A percentile compares a stretch with the other conserved stretches of the same genome.
These are phyloP conservation scores for Melanogrammus aeglefinus DNA, from an alignment of 2,797 vertebrate species.

Conservation along the genomic window DNA sequence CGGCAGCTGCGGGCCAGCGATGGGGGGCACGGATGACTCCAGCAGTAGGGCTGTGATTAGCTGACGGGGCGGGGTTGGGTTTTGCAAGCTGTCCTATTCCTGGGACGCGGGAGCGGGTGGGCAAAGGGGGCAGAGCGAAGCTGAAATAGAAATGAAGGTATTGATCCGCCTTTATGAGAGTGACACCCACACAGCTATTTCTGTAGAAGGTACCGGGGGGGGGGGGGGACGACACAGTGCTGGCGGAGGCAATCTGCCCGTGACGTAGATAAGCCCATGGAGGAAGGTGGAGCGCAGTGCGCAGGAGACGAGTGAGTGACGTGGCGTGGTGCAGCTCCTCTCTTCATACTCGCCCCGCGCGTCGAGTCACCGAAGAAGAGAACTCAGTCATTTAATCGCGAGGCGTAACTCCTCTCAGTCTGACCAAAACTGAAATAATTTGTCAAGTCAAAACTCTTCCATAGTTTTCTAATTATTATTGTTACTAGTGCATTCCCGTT, in stretches of 20 bases:
- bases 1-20: slow-evolving; percentile 31
- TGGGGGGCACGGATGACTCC: slow-evolving; percentile 62
- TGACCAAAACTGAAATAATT: no score
- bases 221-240: slow-evolving; percentile 68
- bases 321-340: neutral
- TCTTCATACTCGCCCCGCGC: no score
- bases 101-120: slow-evolving; percentile 57
- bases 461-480: no score
- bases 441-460: no score
- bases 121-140: slow-evolving; percentile 58
- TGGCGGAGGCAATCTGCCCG: slow-evolving; percentile 60
- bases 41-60: slow-evolving; percentile 71
- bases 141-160: slow-evolving; percentile 76
- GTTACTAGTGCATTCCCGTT: no score
- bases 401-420: no score
- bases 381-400: no score
- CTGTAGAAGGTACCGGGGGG: slow-evolving; percentile 52
- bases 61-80: slow-evolving; percentile 69
- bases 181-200: slow-evolving; percentile 71
- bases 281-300: slow-evolving; percentile 15
- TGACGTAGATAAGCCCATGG: slow-evolving; percentile 67
- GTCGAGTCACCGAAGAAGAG: no score
- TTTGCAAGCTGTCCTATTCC: slow-evolving; percentile 80
- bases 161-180: slow-evolving; percentile 74
- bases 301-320: slow-evolving; percentile 1